Evolutionary conservation across 2,888 invertebrate species (phyloP).

Genomic region (Chaitophorus viminalis): DNA sequence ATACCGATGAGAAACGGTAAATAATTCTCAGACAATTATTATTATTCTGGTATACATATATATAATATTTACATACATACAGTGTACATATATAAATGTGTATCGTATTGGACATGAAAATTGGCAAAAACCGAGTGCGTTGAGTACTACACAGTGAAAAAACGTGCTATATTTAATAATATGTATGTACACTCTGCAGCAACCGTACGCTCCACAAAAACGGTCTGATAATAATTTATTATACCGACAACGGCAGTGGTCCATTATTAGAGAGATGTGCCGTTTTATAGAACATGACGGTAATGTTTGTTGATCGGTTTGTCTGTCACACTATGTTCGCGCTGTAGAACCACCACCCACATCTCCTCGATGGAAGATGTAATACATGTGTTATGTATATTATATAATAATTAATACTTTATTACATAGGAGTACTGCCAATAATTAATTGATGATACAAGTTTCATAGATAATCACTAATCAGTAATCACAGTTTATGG

Average conservation of each 20-base stretch:
- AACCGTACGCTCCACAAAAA: background rate
- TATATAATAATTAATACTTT: too few species aligned
- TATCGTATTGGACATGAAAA: background rate
- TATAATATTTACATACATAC: background rate
- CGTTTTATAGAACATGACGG: slow-evolving; percentile 34
- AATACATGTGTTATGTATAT: background rate
- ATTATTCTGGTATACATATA: background rate
- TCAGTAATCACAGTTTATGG: background rate
- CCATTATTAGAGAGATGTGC: slow-evolving; percentile 19
- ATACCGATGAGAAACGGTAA: slow-evolving; percentile 22
- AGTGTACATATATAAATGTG: too few species aligned
- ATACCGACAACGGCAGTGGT: background rate
- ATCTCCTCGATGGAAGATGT: background rate
- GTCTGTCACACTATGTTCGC: slow-evolving; percentile 1
- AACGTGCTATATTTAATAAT: background rate
- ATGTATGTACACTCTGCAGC: background rate
- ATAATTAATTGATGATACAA: background rate
- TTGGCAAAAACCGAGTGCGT: slow-evolving; percentile 4
- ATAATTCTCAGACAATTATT: slow-evolving; percentile 15
- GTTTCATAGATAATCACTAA: too few species aligned
- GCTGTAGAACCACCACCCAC: background rate
- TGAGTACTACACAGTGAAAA: background rate
- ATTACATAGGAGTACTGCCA: too few species aligned
- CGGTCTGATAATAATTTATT: slow-evolving; percentile 31
- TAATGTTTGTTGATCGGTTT: slow-evolving; percentile 24